A percentile compares a stretch with the other conserved stretches of the same genome.
Conservation (phyloP, 1,140 invertebrate species). For the Aphaenogaster floridana region DNA sequence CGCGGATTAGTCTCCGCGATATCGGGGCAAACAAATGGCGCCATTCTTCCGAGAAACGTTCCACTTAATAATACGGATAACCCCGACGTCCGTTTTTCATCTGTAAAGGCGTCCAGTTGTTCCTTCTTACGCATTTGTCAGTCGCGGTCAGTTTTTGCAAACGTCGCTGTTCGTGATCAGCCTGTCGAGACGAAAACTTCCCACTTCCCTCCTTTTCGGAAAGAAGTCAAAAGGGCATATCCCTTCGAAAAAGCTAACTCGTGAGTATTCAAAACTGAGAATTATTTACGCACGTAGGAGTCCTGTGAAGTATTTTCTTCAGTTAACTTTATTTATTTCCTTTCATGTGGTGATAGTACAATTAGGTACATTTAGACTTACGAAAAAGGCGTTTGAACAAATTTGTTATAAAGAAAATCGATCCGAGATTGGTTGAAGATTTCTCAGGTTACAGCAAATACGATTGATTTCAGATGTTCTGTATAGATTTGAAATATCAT, state of each 20-base stretch:
- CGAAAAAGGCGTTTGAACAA: neutral
- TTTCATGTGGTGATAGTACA: neutral
- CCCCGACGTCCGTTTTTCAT: slow-evolving; percentile 69
- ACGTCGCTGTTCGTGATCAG: slow-evolving; percentile 70
- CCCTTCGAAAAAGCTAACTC: neutral
- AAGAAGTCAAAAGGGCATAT: neutral
- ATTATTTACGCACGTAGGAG: slow-evolving; percentile 28
- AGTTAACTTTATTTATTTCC: neutral
- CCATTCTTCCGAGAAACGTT: slow-evolving; percentile 72
- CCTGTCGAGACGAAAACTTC: slow-evolving; percentile 52
- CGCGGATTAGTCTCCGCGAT: slow-evolving; percentile 64
- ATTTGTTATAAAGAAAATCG: neutral
- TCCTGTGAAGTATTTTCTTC: neutral
- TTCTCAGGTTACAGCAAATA: neutral
- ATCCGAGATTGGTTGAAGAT: neutral
- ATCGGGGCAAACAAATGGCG: slow-evolving; percentile 73
- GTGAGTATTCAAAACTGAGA: neutral
- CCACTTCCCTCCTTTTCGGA: neutral
- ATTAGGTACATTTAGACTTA: neutral
- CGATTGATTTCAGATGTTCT: neutral
- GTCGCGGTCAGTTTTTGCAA: slow-evolving; percentile 72
- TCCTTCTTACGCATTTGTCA: slow-evolving; percentile 71
- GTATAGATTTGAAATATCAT: neutral
- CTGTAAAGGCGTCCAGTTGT: slow-evolving; percentile 71
- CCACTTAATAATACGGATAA: slow-evolving; percentile 75